Evolutionary conservation across 2,113 vertebrate genomes (phyloP), one percentile per base, ranked within the genome.

Genomic region (Agapornis roseicollis): DNA sequence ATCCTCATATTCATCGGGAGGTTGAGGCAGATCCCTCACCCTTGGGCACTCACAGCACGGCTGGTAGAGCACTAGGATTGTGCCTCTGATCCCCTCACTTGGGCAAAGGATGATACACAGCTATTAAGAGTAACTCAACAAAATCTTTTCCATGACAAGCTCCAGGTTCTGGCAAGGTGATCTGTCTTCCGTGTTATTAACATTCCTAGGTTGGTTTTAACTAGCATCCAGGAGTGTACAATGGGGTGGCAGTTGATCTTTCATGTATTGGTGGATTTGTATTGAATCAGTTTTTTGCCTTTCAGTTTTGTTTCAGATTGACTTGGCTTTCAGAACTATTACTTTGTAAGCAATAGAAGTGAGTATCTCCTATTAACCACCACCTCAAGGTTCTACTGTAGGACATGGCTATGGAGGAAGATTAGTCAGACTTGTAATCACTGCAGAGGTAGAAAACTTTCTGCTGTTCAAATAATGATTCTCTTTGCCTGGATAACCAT

Each of bases 101-200:
- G 52, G 55, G 52, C 0, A 61, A 49, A 49, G 37, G 88, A 70
- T 90, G 90, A 94, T 17, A 92, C 94, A 92, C 0, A 37, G 77
- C 66, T 58, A 87, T 50, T 55, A 89, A 90, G 83, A 93, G 79
- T 35, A 27, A 87, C n/a, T 81, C 46, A 35, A 80, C 66, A 65
- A 88, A 27, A n/a, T 46, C 60, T 95, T 49, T 90, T 79, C 72
- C 31, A 10, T 53, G 79, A 84, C 72, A n/a, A 73, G 65, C 50
- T 73, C 65, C 85, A 90, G 76, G 29, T 90, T 82, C 74, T 70
- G 70, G 77, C 85, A 96, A 78, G 71, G 94, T 79, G 79, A 90
- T 92, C 58, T 73, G 39, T 86, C 41, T 50, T 28, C 77, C 65
- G 17, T 50, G 46, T 83, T 95, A 81, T 92, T 95, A 94, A 81